These are phyloP conservation scores for Tinea trinotella DNA, from an alignment of 2,888 invertebrate species.

Conservation along the genomic window DNA sequence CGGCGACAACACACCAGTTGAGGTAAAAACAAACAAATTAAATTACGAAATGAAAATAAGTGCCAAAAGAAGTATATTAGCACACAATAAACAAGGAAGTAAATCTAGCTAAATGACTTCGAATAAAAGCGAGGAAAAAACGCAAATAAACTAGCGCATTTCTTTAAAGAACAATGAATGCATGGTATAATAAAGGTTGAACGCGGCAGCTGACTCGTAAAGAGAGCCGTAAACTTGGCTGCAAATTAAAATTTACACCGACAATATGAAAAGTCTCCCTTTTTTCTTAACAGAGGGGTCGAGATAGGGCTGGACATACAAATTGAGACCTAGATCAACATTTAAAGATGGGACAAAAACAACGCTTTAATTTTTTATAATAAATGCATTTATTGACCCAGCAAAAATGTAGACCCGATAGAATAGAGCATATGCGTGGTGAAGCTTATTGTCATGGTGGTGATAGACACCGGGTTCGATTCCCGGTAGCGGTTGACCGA, in stretches of 20 bases:
- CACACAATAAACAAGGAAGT: conserved; percentile 15
- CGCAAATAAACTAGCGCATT: conserved; percentile 19
- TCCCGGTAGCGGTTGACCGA: no score
- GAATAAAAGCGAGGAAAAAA: conserved; percentile 15
- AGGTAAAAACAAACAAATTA: conserved; percentile 42
- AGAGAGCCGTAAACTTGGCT: conserved; percentile 65
- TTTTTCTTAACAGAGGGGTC: conserved; percentile 44
- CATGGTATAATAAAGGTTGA: conserved; percentile 63
- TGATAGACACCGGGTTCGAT: no score
- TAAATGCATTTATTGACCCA: no score
- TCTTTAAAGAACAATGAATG: conserved; percentile 40
- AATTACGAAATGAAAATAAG: neutral
- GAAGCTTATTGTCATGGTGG: no score
- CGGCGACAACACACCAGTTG: conserved; percentile 74
- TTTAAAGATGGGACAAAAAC: neutral
- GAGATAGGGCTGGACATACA: conserved; percentile 60
- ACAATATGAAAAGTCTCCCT: conserved; percentile 63
- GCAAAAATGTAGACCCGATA: no score
- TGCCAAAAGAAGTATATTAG: conserved; percentile 8
- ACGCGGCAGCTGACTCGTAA: conserved; percentile 65
- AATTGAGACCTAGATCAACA: conserved; percentile 56
- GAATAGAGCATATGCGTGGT: no score
- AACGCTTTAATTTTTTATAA: no score
- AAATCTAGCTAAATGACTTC: conserved; percentile 17
- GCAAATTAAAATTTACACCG: conserved; percentile 71